phyloP scores from a whole-genome alignment of 2,797 vertebrate species.

The Tapirus indicus region DNA sequence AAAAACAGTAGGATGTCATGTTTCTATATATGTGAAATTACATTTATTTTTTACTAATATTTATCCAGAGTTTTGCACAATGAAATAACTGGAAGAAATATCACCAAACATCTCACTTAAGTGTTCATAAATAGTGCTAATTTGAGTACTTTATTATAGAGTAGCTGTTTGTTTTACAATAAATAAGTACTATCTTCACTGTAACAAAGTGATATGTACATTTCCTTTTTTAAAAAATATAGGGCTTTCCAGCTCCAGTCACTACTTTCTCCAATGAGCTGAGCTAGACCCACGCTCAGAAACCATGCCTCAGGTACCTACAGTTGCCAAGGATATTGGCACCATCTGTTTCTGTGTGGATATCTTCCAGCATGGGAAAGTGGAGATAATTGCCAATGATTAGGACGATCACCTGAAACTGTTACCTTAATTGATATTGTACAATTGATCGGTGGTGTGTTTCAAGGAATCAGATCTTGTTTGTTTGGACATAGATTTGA shows the following conservation, averaged over 20 bases:
- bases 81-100: neutral
- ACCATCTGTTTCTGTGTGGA: neutral
- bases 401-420: neutral
- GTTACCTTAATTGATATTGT: neutral
- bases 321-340: neutral
- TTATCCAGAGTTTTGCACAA: neutral
- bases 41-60: neutral
- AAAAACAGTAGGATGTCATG: neutral
- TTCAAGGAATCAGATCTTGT: neutral
- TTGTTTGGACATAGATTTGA: conserved; percentile 93
- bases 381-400: neutral
- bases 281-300: neutral
- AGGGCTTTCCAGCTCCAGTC: neutral
- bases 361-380: neutral
- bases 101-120: neutral
- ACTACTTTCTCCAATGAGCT: neutral
- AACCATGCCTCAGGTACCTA: neutral
- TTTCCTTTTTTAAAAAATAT: neutral
- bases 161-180: neutral
- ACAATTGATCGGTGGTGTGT: neutral
- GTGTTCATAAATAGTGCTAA: neutral
- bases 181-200: neutral
- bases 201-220: neutral
- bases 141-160: neutral
- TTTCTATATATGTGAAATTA: neutral